Evolutionary conservation across 2,113 vertebrate genomes (phyloP).

Genomic region (Sebastes schlegelii): DNA sequence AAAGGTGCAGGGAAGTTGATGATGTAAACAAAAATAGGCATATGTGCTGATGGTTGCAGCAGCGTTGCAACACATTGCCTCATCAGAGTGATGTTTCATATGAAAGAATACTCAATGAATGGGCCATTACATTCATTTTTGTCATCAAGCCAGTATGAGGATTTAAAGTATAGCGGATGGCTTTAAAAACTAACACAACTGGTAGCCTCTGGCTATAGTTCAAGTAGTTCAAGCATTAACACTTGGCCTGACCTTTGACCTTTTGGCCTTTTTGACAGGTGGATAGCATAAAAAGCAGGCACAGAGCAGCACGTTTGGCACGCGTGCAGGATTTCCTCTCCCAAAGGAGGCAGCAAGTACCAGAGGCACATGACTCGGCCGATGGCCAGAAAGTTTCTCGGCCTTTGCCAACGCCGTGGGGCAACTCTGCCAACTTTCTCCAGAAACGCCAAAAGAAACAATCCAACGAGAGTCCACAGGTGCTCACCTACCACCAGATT

Average conservation of each 20-base stretch:
- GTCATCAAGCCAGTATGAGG: background rate
- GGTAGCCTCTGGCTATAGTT: background rate
- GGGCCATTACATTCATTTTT: background rate
- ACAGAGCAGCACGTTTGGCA: constrained; percentile 61
- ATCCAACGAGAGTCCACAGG: constrained; percentile 38
- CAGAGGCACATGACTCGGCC: constrained; percentile 35
- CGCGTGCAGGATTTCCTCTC: constrained; percentile 63
- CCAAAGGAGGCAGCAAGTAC: constrained; percentile 39
- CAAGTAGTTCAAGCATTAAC: constrained; percentile 34
- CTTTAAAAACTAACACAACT: background rate
- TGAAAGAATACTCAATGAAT: constrained; percentile 15
- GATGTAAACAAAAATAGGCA: constrained; percentile 36
- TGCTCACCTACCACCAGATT: constrained; percentile 79
- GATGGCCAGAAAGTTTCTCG: constrained; percentile 24
- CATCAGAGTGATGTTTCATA: constrained; percentile 8
- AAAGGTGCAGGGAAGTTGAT: constrained; percentile 38
- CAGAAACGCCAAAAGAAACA: constrained; percentile 42
- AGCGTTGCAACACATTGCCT: constrained; percentile 38
- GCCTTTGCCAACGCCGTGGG: constrained; percentile 25
- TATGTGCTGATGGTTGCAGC: constrained; percentile 16
- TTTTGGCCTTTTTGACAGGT: constrained; percentile 73
- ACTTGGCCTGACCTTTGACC: constrained; percentile 44
- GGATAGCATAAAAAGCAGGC: constrained; percentile 68
- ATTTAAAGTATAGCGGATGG: background rate
- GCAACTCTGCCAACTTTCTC: constrained; percentile 20